Evolutionary conservation across 92 coral and sea anemone species (phyloP), one percentile per base, ranked within the genome.

Genomic region (Palythoa grandiflora): DNA sequence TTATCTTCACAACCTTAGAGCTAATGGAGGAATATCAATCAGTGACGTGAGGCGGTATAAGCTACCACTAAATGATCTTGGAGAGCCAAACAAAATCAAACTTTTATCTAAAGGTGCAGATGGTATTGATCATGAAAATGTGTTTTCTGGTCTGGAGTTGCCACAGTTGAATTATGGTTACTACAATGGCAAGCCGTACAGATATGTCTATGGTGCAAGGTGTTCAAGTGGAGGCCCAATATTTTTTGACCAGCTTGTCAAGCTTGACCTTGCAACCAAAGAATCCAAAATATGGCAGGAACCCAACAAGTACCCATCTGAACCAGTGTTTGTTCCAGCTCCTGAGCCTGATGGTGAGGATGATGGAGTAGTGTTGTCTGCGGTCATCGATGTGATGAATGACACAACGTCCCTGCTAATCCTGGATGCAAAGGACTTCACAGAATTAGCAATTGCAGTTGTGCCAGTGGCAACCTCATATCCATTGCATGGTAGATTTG

Each of bases 331-430:
- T 63, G 90, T 95, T 39, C 86, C 94, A 80, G 89, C 88, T 10
- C 98, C 98, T 14, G 90, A 89, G 15, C 87, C 93, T 35, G 80
- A 83, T 51, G 75, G 83, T 15, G 98, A 95, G 79, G 98, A 95
- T 74, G 98, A 91, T 15, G 98, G 98, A 19, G 91, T 93, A 50
- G 93, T 95, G 40, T 59, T 95, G 77, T 91, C 98, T 50, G 85
- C 90, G 16, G 95, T 95, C 7, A 91, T 91, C 66, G 94, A 95
- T 78, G 66, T 91, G 21, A 47, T 28, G 38, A 87, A 93, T 66
- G 77, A 90, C 88, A 90, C 89, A 37, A 90, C 98, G 37, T 93
- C 93, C 48, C 87, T 95, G 87, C 70, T 95, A 52, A 84, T 93
- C 21, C 91, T 95, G 47, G 98, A 95, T 92, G 98, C 85, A 28